phyloP scores from a whole-genome alignment of 2,888 invertebrate genomes.

The Pollenia angustigena region DNA sequence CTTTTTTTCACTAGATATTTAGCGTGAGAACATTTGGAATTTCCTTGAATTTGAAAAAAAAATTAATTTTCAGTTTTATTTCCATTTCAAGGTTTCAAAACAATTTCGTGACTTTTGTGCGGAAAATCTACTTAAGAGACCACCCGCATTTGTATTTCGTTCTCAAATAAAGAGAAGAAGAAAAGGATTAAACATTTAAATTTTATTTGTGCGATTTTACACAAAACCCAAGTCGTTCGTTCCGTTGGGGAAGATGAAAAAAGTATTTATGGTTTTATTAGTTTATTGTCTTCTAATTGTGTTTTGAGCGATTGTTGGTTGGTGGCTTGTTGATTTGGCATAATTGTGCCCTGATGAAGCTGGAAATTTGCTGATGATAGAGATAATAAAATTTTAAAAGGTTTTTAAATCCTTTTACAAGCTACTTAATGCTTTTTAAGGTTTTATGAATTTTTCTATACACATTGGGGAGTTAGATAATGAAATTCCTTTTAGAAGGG shows the following conservation, averaged over 20 bases:
- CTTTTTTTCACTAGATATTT: slow-evolving; percentile 36
- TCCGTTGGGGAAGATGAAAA: background rate
- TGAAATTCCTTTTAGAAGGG: too few relatives aligned
- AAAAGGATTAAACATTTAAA: slow-evolving; percentile 65
- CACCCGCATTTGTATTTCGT: slow-evolving; percentile 66
- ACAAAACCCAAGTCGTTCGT: background rate
- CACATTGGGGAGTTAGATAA: background rate
- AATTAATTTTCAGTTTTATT: slow-evolving; percentile 4
- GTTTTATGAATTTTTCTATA: background rate
- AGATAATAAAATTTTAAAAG: slow-evolving; percentile 61
- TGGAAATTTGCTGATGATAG: slow-evolving; percentile 43
- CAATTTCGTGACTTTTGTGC: slow-evolving; percentile 69
- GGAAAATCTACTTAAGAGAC: slow-evolving; percentile 70
- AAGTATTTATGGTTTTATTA: slow-evolving; percentile 68
- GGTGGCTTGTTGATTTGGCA: slow-evolving; percentile 38
- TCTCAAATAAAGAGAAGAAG: background rate
- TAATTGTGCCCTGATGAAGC: slow-evolving; percentile 43
- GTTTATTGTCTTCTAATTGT: slow-evolving; percentile 49
- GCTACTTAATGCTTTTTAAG: slow-evolving; percentile 28
- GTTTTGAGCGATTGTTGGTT: slow-evolving; percentile 21
- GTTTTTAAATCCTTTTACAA: slow-evolving; percentile 50
- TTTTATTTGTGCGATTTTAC: slow-evolving; percentile 19
- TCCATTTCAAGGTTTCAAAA: background rate
- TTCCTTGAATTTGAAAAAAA: slow-evolving; percentile 45
- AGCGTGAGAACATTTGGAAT: slow-evolving; percentile 70